These are phyloP conservation scores for Sebastes vulpes DNA, from an alignment of 2,797 vertebrate species.

Conservation along the genomic window DNA sequence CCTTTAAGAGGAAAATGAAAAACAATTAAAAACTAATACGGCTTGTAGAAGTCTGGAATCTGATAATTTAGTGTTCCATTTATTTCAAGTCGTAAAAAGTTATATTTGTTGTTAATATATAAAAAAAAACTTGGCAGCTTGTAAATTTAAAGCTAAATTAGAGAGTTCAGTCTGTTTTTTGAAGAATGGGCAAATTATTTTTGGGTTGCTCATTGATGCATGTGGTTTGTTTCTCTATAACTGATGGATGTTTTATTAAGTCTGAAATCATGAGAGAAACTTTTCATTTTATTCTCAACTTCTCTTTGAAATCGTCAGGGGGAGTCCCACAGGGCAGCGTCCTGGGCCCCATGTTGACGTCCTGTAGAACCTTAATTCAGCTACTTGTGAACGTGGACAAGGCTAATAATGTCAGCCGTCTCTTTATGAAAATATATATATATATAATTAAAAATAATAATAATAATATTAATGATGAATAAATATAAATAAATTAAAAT, in stretches of 20 bases:
- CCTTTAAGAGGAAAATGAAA: conserved; percentile 48
- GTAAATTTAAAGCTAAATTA: conserved; percentile 34
- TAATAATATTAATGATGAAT: too few relatives aligned
- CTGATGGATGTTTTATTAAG: not conserved
- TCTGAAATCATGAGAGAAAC: not conserved
- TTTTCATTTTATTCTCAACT: not conserved
- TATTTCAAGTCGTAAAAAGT: conserved; percentile 48
- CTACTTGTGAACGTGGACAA: not conserved
- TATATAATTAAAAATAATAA: not conserved
- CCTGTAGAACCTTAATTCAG: not conserved
- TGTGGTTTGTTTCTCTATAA: not conserved
- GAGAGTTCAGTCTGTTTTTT: conserved; percentile 2
- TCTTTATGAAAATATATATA: not conserved
- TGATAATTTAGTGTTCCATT: conserved; percentile 58
- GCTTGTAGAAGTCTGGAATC: conserved; percentile 54
- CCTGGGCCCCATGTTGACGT: not conserved
- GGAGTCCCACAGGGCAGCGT: conserved; percentile 12
- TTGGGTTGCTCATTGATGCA: not conserved
- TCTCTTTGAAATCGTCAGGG: not conserved
- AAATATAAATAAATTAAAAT: too few relatives aligned
- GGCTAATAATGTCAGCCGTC: not conserved
- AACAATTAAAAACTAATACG: conserved; percentile 63
- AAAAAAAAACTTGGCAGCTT: not conserved
- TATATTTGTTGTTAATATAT: not conserved
- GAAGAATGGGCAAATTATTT: conserved; percentile 1